These are phyloP conservation scores for Leucania comma DNA, from an alignment of 2,888 invertebrate species.

Conservation along the genomic window DNA sequence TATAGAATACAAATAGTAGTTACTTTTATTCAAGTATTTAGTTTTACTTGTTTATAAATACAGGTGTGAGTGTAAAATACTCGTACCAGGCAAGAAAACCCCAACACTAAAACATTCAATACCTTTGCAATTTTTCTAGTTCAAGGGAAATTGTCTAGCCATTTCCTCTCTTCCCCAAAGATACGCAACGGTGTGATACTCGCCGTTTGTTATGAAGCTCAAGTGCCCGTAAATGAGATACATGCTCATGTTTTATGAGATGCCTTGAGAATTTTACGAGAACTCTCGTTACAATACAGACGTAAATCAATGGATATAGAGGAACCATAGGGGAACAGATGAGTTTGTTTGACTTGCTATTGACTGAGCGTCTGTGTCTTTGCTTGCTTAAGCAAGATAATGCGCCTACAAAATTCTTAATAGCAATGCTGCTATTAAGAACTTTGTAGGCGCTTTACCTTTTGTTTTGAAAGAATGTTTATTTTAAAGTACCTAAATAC, in stretches of 20 bases:
- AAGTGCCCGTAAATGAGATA: slow-evolving; percentile 79
- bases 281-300: slow-evolving; percentile 55
- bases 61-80: no score
- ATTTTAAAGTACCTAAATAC: no score
- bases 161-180: not conserved
- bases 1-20: no score
- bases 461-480: not conserved
- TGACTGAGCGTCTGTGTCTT: slow-evolving; percentile 4
- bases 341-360: slow-evolving; percentile 28
- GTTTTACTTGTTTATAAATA: no score
- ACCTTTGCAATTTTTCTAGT: not conserved
- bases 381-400: not conserved
- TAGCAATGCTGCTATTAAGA: slow-evolving; percentile 8
- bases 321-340: slow-evolving; percentile 26
- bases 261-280: slow-evolving; percentile 75
- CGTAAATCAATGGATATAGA: slow-evolving; percentile 59
- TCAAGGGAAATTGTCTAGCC: not conserved
- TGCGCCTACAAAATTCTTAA: slow-evolving; percentile 1
- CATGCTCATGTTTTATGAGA: slow-evolving; percentile 76
- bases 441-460: not conserved
- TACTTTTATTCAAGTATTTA: no score
- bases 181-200: slow-evolving; percentile 63
- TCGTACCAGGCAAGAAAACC: no score
- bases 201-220: slow-evolving; percentile 68
- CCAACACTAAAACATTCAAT: no score